Conservation (phyloP, 2,113 vertebrate species). For the Nesoenas mayeri region DNA sequence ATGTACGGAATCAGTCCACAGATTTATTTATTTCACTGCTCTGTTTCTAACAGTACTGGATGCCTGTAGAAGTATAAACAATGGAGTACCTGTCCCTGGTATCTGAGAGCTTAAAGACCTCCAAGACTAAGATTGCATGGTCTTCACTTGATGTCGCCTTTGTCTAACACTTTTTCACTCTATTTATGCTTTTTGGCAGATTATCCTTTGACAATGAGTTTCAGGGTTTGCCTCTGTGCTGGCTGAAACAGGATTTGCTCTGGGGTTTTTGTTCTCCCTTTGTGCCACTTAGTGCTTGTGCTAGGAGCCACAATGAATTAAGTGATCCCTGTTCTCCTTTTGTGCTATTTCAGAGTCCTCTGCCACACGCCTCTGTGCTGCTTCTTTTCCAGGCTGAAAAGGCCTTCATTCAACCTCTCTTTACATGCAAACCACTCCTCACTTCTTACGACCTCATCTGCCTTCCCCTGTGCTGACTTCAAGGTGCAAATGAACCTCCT, state of each 20-base stretch:
- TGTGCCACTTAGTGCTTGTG: neutral
- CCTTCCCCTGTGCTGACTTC: neutral
- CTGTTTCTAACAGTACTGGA: neutral
- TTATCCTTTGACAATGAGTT: neutral
- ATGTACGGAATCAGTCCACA: neutral
- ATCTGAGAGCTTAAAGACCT: neutral
- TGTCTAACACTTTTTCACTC: neutral
- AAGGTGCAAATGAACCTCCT: neutral
- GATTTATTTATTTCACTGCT: neutral
- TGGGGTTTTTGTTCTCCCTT: neutral
- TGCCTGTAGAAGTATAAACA: neutral
- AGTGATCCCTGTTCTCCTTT: neutral
- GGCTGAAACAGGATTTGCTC: neutral
- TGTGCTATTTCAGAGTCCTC: neutral
- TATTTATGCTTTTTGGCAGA: neutral
- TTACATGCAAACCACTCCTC: neutral
- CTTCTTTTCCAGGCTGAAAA: neutral
- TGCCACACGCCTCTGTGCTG: neutral
- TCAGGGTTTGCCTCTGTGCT: neutral
- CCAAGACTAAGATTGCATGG: neutral
- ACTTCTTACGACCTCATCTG: neutral
- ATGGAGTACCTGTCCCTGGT: neutral
- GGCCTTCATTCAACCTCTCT: neutral
- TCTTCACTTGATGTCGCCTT: neutral
- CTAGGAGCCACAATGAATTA: neutral